phyloP scores from a whole-genome alignment of 2,113 vertebrate genomes.

The Catharus minimus region DNA sequence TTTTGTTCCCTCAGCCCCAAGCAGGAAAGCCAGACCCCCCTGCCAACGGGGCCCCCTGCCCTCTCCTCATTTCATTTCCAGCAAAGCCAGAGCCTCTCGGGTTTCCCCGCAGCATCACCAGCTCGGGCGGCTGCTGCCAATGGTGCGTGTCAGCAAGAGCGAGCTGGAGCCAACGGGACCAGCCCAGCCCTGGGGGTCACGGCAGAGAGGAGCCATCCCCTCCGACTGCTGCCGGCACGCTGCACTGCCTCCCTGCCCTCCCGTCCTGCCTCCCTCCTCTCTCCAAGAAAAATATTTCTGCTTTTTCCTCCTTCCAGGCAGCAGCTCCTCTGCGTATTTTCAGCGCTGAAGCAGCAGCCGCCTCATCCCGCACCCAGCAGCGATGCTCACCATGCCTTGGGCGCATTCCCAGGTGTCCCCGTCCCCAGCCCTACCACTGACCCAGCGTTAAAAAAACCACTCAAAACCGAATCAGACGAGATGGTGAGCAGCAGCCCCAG shows the following conservation, averaged over 20 bases:
- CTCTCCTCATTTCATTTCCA: not conserved
- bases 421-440: not conserved
- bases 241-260: not conserved
- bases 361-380: fast-evolving
- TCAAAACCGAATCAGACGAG: not conserved
- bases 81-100: not conserved
- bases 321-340: not conserved
- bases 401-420: fast-evolving
- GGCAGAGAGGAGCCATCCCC: not conserved
- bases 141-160: not conserved
- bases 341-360: not conserved
- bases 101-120: not conserved
- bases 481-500: fast-evolving
- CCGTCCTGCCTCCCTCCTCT: not conserved
- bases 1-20: not conserved
- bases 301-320: constrained; percentile 41
- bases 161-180: not conserved
- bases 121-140: not conserved
- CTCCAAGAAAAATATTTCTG: constrained; percentile 44
- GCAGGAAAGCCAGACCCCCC: not conserved
- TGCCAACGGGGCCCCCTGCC: not conserved
- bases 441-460: not conserved
- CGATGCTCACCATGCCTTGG: fast-evolving
- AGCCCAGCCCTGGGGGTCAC: not conserved
- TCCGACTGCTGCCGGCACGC: fast-evolving